Evolutionary conservation across 2,113 vertebrate species (phyloP).

Genomic region (Parotia lawesii): DNA sequence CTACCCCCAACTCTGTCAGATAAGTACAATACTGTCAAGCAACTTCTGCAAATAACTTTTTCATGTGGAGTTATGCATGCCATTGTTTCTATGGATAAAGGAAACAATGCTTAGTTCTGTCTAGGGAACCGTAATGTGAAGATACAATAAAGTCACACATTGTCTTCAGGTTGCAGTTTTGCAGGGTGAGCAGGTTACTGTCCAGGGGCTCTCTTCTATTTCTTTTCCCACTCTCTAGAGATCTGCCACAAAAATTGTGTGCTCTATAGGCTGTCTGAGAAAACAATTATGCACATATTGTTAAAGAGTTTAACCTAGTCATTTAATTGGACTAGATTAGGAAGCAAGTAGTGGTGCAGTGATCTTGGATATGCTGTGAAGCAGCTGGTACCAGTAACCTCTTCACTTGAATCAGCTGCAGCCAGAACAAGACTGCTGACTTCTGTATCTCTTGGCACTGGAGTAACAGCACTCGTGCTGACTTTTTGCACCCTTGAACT

Average conservation of each 20-base stretch:
- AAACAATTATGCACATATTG: background rate
- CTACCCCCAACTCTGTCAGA: background rate
- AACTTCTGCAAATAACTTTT: constrained; percentile 23
- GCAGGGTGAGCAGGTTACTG: constrained; percentile 27
- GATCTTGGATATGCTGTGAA: background rate
- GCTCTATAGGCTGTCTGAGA: background rate
- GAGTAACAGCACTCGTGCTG: background rate
- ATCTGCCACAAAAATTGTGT: background rate
- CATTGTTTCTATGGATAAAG: constrained; percentile 20
- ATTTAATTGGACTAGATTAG: background rate
- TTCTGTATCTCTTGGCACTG: constrained; percentile 9
- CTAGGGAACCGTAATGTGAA: constrained; percentile 14
- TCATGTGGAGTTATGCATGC: background rate
- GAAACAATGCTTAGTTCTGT: background rate
- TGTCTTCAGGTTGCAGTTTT: constrained; percentile 28
- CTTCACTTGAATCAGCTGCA: background rate
- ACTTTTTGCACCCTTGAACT: background rate
- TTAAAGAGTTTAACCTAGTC: background rate
- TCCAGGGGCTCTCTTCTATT: background rate
- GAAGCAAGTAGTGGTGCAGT: background rate
- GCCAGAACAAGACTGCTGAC: background rate
- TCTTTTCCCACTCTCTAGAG: background rate
- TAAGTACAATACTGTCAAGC: background rate
- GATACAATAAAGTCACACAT: constrained; percentile 7
- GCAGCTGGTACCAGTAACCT: background rate